Evolutionary conservation across 1,140 invertebrate genomes (phyloP).

Genomic region (Teleopsis dalmanni): DNA sequence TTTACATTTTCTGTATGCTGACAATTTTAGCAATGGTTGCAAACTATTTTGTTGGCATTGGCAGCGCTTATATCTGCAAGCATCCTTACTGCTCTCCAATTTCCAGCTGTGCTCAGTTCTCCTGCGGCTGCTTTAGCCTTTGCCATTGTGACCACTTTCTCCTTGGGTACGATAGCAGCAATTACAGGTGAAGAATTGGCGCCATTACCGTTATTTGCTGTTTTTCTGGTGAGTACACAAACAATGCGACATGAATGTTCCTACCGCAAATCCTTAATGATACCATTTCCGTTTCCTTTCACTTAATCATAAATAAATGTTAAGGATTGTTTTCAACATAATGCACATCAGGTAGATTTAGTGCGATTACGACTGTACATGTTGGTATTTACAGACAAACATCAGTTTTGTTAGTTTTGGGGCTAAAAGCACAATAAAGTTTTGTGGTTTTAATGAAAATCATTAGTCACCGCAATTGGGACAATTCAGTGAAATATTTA

Average conservation of each 20-base stretch:
- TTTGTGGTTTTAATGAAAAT: too few relatives aligned
- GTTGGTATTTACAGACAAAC: too few relatives aligned
- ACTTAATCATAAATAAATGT: not conserved
- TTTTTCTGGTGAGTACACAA: slow-evolving; percentile 51
- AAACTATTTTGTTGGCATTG: slow-evolving; percentile 25
- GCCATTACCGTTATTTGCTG: slow-evolving; percentile 56
- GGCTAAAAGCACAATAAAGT: too few relatives aligned
- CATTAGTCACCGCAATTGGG: too few relatives aligned
- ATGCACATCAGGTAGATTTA: too few relatives aligned
- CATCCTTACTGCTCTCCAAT: slow-evolving; percentile 40
- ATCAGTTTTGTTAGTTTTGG: too few relatives aligned
- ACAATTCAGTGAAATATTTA: too few relatives aligned
- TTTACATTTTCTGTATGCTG: too few relatives aligned
- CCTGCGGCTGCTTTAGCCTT: slow-evolving; percentile 39
- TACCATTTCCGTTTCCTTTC: not conserved
- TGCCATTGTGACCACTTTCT: slow-evolving; percentile 40
- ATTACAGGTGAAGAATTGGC: slow-evolving; percentile 44
- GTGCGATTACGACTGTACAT: too few relatives aligned
- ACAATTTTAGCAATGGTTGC: slow-evolving; percentile 25
- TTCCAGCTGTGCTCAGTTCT: slow-evolving; percentile 40
- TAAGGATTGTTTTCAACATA: not conserved
- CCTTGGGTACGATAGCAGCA: slow-evolving; percentile 38
- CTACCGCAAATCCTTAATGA: too few relatives aligned
- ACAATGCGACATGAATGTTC: too few relatives aligned
- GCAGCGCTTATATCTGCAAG: slow-evolving; percentile 36